phyloP scores from a whole-genome alignment of 2,113 vertebrate species.

The Xenopus laevis region DNA sequence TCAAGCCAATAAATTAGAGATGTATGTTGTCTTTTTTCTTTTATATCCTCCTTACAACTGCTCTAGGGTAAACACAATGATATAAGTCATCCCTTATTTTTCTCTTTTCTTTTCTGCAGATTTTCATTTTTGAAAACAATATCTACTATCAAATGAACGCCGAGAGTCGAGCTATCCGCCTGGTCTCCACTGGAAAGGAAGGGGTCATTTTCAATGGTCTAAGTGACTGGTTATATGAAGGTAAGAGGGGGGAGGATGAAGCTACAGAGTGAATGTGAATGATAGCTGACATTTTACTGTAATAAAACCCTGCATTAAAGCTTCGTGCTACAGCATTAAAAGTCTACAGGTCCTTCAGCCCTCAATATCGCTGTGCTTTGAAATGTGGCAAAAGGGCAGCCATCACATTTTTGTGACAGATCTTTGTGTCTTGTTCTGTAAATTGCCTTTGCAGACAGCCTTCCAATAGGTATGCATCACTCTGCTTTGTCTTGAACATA shows the following conservation, averaged over 20 bases:
- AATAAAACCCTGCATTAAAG: slow-evolving; percentile 39
- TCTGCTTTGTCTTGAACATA: slow-evolving; percentile 24
- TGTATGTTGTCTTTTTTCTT: too few species aligned
- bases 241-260: slow-evolving; percentile 76
- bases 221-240: slow-evolving; percentile 96
- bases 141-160: slow-evolving; percentile 95
- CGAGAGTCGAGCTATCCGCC: slow-evolving; percentile 89
- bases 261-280: slow-evolving; percentile 11
- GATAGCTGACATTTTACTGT: slow-evolving; percentile 38
- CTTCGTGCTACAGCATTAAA: slow-evolving; percentile 35
- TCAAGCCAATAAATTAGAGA: too few species aligned
- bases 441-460: slow-evolving; percentile 32
- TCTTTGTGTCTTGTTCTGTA: slow-evolving; percentile 37
- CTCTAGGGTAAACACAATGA: too few species aligned
- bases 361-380: slow-evolving; percentile 26
- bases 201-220: slow-evolving; percentile 94
- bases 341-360: slow-evolving; percentile 29
- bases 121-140: slow-evolving; percentile 98
- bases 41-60: too few species aligned
- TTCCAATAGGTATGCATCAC: slow-evolving; percentile 28
- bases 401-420: slow-evolving; percentile 41
- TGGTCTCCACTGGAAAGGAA: slow-evolving; percentile 93
- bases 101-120: slow-evolving; percentile 65
- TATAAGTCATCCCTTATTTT: background rate
- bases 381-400: slow-evolving; percentile 31